Evolutionary conservation across 2,888 invertebrate species (phyloP).

Genomic region (Gordius sp.): DNA sequence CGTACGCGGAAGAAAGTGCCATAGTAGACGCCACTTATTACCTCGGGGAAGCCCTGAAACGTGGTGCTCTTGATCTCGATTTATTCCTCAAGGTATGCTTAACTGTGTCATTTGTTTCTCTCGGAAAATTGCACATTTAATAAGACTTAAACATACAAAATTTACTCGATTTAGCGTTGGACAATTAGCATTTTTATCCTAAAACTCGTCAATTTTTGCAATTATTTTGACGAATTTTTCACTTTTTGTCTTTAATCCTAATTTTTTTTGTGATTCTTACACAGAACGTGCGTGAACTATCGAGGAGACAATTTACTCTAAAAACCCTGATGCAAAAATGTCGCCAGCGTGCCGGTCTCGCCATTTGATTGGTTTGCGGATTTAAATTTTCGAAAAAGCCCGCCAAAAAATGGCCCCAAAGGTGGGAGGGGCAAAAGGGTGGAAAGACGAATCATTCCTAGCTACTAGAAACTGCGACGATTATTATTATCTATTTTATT

Average conservation of each 20-base stretch:
- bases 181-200: too few relatives aligned
- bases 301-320: conserved; percentile 77
- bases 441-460: too few relatives aligned
- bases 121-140: conserved; percentile 13
- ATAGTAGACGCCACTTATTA: conserved; percentile 94
- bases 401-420: too few relatives aligned
- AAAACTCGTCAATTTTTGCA: too few relatives aligned
- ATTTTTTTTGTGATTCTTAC: too few relatives aligned
- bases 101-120: conserved; percentile 13
- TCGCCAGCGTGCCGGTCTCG: not conserved
- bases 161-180: conserved; percentile 21
- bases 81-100: conserved; percentile 52
- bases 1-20: conserved; percentile 88
- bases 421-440: too few relatives aligned
- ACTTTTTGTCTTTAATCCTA: too few relatives aligned
- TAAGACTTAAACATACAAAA: not conserved
- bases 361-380: too few relatives aligned
- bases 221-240: too few relatives aligned
- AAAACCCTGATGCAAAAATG: conserved; percentile 36
- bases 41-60: conserved; percentile 69
- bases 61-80: conserved; percentile 73
- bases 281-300: conserved; percentile 65
- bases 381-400: too few relatives aligned
- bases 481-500: too few relatives aligned
- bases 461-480: too few relatives aligned